Percentiles rank a stretch among this genome's conserved stretches.
Evolutionary conservation across 1,140 invertebrate species (phyloP).

Genomic region (Aphelinus atriplicis): DNA sequence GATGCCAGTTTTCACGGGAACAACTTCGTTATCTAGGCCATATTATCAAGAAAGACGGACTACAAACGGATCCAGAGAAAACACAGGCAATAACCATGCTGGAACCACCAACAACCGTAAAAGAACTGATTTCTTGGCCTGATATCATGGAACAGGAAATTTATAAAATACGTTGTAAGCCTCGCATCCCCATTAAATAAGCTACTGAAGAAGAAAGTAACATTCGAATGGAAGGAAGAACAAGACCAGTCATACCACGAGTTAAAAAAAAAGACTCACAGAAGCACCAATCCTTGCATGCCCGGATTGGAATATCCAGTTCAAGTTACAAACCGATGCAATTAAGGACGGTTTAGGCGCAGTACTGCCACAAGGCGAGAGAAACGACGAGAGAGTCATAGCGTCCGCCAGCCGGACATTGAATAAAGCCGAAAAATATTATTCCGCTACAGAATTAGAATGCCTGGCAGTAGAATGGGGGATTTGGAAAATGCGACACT

Average conservation of each 20-base stretch:
- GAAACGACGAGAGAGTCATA: slow-evolving; percentile 55
- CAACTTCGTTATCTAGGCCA: slow-evolving; percentile 40
- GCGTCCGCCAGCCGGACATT: slow-evolving; percentile 61
- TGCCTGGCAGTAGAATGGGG: slow-evolving; percentile 31
- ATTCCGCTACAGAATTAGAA: slow-evolving; percentile 15
- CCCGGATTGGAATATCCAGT: not conserved
- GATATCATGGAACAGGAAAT: slow-evolving; percentile 35
- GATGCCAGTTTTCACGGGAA: slow-evolving; percentile 26
- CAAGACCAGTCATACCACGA: slow-evolving; percentile 18
- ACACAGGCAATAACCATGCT: slow-evolving; percentile 53
- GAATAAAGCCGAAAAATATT: slow-evolving; percentile 44
- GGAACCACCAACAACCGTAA: slow-evolving; percentile 49
- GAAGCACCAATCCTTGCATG: not conserved
- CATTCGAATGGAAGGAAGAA: slow-evolving; percentile 10
- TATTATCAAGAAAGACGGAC: slow-evolving; percentile 42
- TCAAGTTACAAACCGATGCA: slow-evolving; percentile 45
- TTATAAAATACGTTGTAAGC: slow-evolving; percentile 27
- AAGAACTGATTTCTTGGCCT: slow-evolving; percentile 44
- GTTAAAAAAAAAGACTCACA: slow-evolving; percentile 1
- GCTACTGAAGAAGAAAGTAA: slow-evolving; percentile 33
- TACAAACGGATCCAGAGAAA: slow-evolving; percentile 52
- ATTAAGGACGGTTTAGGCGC: slow-evolving; percentile 30
- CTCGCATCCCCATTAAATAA: slow-evolving; percentile 15
- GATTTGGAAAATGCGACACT: slow-evolving; percentile 39
- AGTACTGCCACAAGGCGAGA: slow-evolving; percentile 16